Evolutionary conservation across 1,140 invertebrate genomes (phyloP).

Genomic region (Trichonephila clavipes): DNA sequence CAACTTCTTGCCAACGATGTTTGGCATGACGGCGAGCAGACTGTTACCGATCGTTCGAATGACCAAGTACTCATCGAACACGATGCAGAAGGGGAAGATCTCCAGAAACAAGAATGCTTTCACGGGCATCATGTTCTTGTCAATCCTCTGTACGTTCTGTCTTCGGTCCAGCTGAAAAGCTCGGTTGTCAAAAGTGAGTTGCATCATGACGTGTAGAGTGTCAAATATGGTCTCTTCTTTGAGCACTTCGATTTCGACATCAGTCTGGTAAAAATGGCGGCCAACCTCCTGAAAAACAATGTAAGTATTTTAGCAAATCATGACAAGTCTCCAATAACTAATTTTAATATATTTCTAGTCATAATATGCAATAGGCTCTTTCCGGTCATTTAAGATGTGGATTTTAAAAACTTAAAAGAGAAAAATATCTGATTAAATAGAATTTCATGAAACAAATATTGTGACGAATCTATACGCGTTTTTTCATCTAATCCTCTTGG

Average conservation of each 20-base stretch:
- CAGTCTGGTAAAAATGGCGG: slow-evolving; percentile 94
- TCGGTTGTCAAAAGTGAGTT: slow-evolving; percentile 95
- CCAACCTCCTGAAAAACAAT: slow-evolving; percentile 85
- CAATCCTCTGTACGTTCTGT: slow-evolving; percentile 77
- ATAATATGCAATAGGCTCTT: too few species aligned
- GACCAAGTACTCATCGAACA: slow-evolving; percentile 96
- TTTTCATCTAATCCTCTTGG: too few species aligned
- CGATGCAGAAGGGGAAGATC: slow-evolving; percentile 98
- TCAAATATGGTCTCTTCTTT: slow-evolving; percentile 92
- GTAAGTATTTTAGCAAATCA: background rate
- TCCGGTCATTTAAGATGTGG: too few species aligned
- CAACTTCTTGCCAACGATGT: slow-evolving; percentile 83
- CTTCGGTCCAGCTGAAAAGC: slow-evolving; percentile 82
- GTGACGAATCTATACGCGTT: too few species aligned
- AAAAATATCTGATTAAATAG: too few species aligned
- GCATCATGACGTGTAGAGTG: slow-evolving; percentile 96
- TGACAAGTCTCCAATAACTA: too few species aligned
- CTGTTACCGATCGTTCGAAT: slow-evolving; percentile 94
- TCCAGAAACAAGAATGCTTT: slow-evolving; percentile 89
- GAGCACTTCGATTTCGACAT: slow-evolving; percentile 94
- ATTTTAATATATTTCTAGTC: too few species aligned
- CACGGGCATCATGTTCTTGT: slow-evolving; percentile 80
- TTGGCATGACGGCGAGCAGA: slow-evolving; percentile 85
- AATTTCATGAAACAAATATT: too few species aligned
- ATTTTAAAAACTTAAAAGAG: too few species aligned